Evolutionary conservation across 1,140 invertebrate species (phyloP).

Genomic region (Chironomus striatipennis): DNA sequence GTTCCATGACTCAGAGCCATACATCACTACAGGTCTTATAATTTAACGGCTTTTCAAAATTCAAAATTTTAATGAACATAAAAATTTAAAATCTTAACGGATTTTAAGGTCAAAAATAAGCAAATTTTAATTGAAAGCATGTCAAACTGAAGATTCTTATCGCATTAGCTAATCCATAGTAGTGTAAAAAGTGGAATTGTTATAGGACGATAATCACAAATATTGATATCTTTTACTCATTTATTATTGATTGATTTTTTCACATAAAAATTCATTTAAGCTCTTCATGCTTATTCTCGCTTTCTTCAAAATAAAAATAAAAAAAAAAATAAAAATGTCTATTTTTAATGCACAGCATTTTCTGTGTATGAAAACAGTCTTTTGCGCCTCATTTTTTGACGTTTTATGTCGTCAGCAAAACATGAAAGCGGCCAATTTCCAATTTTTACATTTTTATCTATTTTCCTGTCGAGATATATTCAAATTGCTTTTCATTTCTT

Average conservation of each 20-base stretch:
- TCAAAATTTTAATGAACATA: too few relatives aligned
- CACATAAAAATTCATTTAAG: too few relatives aligned
- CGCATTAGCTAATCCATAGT: too few relatives aligned
- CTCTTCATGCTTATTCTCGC: background rate
- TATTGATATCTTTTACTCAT: background rate
- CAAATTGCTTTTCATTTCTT: background rate
- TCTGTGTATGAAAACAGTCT: too few relatives aligned
- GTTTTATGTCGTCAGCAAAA: conserved; percentile 7
- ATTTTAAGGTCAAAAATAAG: too few relatives aligned
- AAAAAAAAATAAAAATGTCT: background rate
- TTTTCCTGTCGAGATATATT: background rate
- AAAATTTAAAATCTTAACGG: too few relatives aligned
- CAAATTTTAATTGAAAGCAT: too few relatives aligned
- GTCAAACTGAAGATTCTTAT: too few relatives aligned
- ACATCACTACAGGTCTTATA: too few relatives aligned
- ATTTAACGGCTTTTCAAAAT: too few relatives aligned
- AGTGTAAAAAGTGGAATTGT: background rate
- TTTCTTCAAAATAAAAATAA: background rate
- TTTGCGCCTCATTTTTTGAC: conserved; percentile 2
- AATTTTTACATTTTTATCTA: conserved; percentile 15
- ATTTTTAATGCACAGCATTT: background rate
- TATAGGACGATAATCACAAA: background rate
- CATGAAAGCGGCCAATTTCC: conserved; percentile 10
- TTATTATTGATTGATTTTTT: conserved; percentile 9
- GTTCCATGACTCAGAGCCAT: too few relatives aligned